Conservation (phyloP, 2,888 invertebrate species). For the Oxyteleia sp. region DNA sequence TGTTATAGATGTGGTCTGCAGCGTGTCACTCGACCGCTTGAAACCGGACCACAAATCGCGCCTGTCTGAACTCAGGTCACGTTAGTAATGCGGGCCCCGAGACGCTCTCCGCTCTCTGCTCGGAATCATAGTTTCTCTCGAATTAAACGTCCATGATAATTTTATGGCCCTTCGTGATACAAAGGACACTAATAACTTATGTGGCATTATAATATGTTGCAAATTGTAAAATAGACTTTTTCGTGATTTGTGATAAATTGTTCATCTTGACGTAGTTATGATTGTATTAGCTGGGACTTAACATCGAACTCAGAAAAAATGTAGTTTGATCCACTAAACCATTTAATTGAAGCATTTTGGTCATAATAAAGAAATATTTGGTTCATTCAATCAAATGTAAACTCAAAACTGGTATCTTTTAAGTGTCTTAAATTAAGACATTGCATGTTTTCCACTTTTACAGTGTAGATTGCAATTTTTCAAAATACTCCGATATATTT, state of each 20-base stretch:
- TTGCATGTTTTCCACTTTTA: too few species aligned
- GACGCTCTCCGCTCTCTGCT: constrained; percentile 47
- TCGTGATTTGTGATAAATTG: constrained; percentile 15
- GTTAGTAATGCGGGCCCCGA: constrained; percentile 66
- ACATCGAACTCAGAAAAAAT: too few species aligned
- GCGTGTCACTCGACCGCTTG: constrained; percentile 79
- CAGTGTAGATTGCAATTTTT: too few species aligned
- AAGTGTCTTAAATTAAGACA: too few species aligned
- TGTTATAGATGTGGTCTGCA: constrained; percentile 78
- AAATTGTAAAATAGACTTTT: constrained; percentile 27
- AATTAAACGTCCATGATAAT: constrained; percentile 62
- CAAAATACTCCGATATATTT: too few species aligned
- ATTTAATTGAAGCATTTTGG: too few species aligned
- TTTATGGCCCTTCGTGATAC: constrained; percentile 51
- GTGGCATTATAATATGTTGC: constrained; percentile 25
- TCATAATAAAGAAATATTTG: too few species aligned
- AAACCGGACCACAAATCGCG: constrained; percentile 79
- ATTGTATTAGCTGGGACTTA: too few species aligned
- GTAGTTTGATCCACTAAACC: too few species aligned
- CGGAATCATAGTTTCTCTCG: constrained; percentile 61
- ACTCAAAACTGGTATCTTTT: too few species aligned
- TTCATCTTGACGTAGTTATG: too few species aligned
- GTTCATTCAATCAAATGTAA: too few species aligned
- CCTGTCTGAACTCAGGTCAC: constrained; percentile 75
- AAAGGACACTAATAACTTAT: constrained; percentile 56